phyloP scores from a whole-genome alignment of 2,113 vertebrate genomes.

The Hystrix cristata region DNA sequence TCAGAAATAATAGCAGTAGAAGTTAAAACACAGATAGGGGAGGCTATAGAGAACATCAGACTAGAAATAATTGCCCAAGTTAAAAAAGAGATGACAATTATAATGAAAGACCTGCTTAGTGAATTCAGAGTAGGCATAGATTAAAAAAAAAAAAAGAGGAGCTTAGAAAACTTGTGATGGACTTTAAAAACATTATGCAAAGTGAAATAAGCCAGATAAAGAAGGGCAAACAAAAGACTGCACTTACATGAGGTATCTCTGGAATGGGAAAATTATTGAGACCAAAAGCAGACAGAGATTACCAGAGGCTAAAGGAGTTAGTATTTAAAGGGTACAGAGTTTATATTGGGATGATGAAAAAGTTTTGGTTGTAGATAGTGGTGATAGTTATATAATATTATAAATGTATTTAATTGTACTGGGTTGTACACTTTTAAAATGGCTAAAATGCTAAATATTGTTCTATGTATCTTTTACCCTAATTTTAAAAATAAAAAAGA shows the following conservation, averaged over 20 bases:
- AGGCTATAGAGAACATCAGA: too few species aligned
- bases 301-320: background rate
- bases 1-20: too few species aligned
- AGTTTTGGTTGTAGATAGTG: background rate
- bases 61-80: too few species aligned
- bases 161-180: background rate
- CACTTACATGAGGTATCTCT: background rate
- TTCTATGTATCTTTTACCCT: background rate
- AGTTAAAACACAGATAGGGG: too few species aligned
- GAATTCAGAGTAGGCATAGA: too few species aligned
- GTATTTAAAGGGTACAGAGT: background rate
- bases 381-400: background rate
- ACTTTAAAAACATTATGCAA: background rate
- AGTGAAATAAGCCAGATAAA: background rate
- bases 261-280: background rate
- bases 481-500: background rate
- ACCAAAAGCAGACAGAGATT: background rate
- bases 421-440: background rate
- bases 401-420: background rate
- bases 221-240: background rate
- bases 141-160: too few species aligned
- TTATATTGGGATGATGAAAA: background rate
- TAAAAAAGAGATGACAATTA: too few species aligned
- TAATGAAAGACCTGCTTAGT: too few species aligned
- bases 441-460: slow-evolving; percentile 2